Base-by-base conservation (phyloP, 2,113 vertebrate species). In the Thymallus thymallus region DNA sequence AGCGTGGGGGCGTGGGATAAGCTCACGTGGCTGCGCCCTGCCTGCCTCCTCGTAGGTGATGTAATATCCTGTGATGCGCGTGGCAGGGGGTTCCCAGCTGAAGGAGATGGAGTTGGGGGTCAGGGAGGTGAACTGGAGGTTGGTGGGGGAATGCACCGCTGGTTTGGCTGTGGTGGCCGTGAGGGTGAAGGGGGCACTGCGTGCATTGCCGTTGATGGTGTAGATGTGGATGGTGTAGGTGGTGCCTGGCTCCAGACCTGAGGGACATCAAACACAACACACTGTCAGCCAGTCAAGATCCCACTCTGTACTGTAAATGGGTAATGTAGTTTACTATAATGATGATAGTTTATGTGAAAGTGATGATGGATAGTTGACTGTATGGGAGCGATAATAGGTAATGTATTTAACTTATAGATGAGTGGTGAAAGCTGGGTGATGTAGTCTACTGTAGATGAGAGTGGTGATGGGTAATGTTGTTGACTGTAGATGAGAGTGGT, bases 11-110 rank as follows among this genome's bases (percentile, higher is more conserved):
- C 87, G 92, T 75, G 95, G 95, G 29, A 66, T 75, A 68, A 98
- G 91, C 85, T 96, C 94, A 75, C 73, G 91, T 4, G 66, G 66
- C 18, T 91, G 88, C 5, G 68, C 71, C 1, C 90, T 80, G 4
- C 95, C 94, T 14, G 87, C 84, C 83, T 95, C 93, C 82, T 96
- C 94, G 1, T 96, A 99, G 82, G 92, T 96, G 90, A 99, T 84
- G 79, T 95, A 93, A 82, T 99, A 99, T 71, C 96, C 96, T 0
- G 96, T 97, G 89, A 99, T 95, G 56, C 82, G 93, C 77, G 95
- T 93, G 9, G 93, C 82, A 0, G 97, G 98, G 0, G 96, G 92
- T 85, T 96, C 94, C 98, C 98, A 99, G 5, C 89, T 93, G 71
- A 81, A 82, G 74, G 96, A 88, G 81, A 98, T 86, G 73, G 95